Base-by-base conservation (phyloP, 2,113 vertebrate genomes). In the Festucalex cinctus region DNA sequence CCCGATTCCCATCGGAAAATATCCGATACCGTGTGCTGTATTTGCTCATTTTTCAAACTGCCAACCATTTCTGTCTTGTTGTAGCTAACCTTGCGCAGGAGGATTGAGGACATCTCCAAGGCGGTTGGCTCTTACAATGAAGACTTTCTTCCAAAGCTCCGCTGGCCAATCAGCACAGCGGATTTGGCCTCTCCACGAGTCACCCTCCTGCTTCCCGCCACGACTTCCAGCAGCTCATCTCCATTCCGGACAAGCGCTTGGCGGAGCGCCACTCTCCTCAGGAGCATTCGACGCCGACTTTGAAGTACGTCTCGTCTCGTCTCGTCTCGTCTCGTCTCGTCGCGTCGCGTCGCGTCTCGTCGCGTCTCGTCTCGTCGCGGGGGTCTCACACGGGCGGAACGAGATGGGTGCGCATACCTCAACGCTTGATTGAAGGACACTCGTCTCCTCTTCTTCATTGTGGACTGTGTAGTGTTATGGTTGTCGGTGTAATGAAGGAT, bases 71-170 rank as follows among this genome's bases (percentile, higher is more conserved):
- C 44, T 80, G 69, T 69, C 61, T 66, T 84, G 84, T 88, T 93
- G 58, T 88, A 99, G 96, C 93, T 99, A 99, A 96, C 95, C 93
- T 92, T 85, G 90, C 93, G 91, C 74, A 74, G 0, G 39, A 62
- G 90, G 90, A 93, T 86, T 77, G 91, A 92, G 89, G 83, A 85
- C 79, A 76, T 88, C 83, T 80, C 88, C 88, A 41, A 85, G 91
- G 87, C 89, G 53, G 53, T 72, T 82, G 93, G 93, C 92, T 93
- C 91, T 86, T 75, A 48, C 71, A 88, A 91, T 86, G 89, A 92
- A 93, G 95, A 92, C 94, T 90, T 87, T 35, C 90, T 26, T 8
- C 67, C 71, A 71, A 70, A 78, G 73, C 77, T 89, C 80, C 63
- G 70, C 74, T 80, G 83, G 83, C 81, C 79, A 91, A 90, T 62